phyloP scores from a whole-genome alignment of 2,113 vertebrate species.

The Psilopogon haemacephalus region DNA sequence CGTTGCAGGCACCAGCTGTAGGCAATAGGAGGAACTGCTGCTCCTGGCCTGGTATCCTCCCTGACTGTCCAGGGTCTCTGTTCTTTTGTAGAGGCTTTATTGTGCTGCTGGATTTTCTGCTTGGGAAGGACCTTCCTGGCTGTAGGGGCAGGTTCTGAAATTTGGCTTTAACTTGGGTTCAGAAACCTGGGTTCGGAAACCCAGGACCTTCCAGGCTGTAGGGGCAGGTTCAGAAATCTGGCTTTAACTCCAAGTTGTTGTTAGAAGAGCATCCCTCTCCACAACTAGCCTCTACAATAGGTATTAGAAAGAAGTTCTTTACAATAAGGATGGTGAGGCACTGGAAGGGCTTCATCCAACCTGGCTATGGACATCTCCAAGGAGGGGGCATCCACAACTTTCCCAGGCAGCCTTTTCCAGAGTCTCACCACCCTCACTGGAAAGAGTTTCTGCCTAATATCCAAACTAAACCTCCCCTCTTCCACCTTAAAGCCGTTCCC shows the following conservation, averaged over 20 bases:
- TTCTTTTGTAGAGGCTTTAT: neutral
- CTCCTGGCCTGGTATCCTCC: neutral
- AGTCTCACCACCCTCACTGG: too few relatives aligned
- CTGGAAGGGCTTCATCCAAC: neutral
- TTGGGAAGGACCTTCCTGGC: neutral
- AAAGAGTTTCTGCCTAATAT: neutral
- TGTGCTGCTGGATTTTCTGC: neutral
- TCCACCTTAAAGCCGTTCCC: neutral
- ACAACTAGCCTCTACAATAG: too few relatives aligned
- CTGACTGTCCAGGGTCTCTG: neutral
- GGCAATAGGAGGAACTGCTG: neutral
- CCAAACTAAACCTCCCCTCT: neutral
- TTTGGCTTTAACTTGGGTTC: neutral
- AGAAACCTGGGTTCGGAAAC: neutral
- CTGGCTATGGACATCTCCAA: too few relatives aligned
- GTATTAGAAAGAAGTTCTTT: too few relatives aligned
- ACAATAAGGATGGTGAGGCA: too few relatives aligned
- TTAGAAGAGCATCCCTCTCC: neutral
- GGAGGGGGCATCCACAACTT: too few relatives aligned
- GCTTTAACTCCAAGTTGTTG: neutral
- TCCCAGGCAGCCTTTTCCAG: too few relatives aligned
- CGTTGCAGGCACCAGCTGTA: neutral
- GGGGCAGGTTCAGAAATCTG: neutral
- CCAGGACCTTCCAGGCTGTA: neutral
- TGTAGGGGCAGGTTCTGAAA: neutral